These are phyloP conservation scores for Rhynchophorus ferrugineus DNA, from an alignment of 1,140 invertebrate genomes.

Conservation along the genomic window DNA sequence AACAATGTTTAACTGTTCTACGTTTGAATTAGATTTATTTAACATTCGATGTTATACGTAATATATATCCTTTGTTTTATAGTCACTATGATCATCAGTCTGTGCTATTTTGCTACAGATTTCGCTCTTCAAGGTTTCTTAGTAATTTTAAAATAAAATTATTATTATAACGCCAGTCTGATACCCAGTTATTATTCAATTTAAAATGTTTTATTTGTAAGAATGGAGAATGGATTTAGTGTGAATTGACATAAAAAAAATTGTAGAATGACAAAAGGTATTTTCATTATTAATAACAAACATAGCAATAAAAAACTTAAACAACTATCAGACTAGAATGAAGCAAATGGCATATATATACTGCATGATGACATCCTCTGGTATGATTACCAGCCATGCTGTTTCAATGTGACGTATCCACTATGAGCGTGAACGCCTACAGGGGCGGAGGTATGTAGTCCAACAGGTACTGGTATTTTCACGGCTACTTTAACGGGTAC, in stretches of 20 bases:
- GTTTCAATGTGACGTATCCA: conserved; percentile 10
- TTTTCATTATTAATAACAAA: neutral
- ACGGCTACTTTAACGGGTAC: conserved; percentile 30
- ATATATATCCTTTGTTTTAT: too few species aligned
- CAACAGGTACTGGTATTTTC: conserved; percentile 26
- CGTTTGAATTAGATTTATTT: too few species aligned
- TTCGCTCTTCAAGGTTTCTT: too few species aligned
- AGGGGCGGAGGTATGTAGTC: conserved; percentile 13
- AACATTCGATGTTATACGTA: too few species aligned
- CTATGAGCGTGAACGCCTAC: conserved; percentile 8
- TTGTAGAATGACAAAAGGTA: neutral
- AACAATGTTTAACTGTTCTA: too few species aligned
- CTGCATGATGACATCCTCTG: neutral
- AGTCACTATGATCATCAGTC: too few species aligned
- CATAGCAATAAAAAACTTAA: neutral
- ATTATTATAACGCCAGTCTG: too few species aligned
- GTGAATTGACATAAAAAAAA: neutral
- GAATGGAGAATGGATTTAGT: too few species aligned
- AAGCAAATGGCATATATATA: neutral
- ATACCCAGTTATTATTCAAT: too few species aligned
- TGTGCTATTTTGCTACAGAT: too few species aligned
- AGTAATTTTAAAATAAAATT: too few species aligned
- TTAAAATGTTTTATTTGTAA: too few species aligned
- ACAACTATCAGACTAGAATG: neutral
- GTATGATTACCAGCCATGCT: conserved; percentile 5